Evolutionary conservation across 2,888 invertebrate genomes (phyloP), one percentile per base, ranked within the genome.

Genomic region (Salpingus planirostris): DNA sequence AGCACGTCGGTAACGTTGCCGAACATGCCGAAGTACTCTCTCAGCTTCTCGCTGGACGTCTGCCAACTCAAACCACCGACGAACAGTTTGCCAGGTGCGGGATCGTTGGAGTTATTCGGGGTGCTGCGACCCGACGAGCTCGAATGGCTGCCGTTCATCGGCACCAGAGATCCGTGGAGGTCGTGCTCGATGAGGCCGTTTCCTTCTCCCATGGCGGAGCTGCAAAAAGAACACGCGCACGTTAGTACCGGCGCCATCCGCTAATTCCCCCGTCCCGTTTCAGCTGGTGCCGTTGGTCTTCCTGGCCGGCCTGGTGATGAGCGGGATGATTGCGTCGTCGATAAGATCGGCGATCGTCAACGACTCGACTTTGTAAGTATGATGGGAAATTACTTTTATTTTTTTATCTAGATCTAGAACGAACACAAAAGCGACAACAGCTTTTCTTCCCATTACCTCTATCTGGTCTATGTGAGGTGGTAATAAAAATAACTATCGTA

Each of bases 41-140:
- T 71, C n/a, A 91, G 76, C 64, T 89, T 91, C 64, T 91, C 90
- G 33, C 86, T 83, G 56, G 88, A 87, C 11, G 91, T 91, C 68
- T 90, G 89, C 90, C 90, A 91, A 63, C 89, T 89, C 40, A 91
- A 77, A 0, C 91, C 91, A 3, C 90, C 90, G 27, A 90, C 90
- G 57, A 90, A 90, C 28, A 90, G 76, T 65, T 90, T 91, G 48
- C 83, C 84, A 2, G 86, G 87, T 2, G 86, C 85, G 2, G 80
- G 79, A 56, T 80, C 80, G 40, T 71, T 69, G 1, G 74, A 62
- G 59, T 69, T 65, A 52, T 69, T 77, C 18, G 84, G 85, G 27
- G 83, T 83, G 33, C 82, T 83, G 39, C 82, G 75, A 6, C 83
- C 85, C 11, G 83, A 85, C 28, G 83, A 82, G 36, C 69, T 65